Evolutionary conservation across 2,888 invertebrate species (phyloP).

Genomic region (Sussaba pulchella): DNA sequence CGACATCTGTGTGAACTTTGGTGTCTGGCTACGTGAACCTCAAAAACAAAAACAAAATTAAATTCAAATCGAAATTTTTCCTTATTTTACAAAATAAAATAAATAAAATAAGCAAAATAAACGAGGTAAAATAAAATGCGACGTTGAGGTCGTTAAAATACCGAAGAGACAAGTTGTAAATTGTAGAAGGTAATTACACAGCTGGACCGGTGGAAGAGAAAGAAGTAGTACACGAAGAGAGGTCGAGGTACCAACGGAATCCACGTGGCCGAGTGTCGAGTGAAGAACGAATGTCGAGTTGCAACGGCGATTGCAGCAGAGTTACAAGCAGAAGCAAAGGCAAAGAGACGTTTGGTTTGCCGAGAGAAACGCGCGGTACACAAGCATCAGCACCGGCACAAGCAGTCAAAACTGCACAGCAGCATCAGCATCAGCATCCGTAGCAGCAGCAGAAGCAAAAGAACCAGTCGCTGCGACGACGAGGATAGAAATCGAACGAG

Average conservation of each 20-base stretch:
- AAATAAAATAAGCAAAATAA: slow-evolving; percentile 9
- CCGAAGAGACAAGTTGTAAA: background rate
- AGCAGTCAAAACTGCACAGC: no score
- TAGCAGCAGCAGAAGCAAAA: background rate
- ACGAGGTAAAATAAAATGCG: background rate
- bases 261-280: slow-evolving; percentile 42
- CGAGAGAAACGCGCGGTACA: slow-evolving; percentile 33
- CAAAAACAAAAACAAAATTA: background rate
- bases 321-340: no score
- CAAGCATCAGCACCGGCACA: no score
- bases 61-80: no score
- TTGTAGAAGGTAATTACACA: slow-evolving; percentile 25
- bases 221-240: slow-evolving; percentile 11
- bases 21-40: background rate
- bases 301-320: slow-evolving; percentile 17
- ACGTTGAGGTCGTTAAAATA: background rate
- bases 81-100: background rate
- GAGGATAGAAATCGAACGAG: slow-evolving; percentile 25
- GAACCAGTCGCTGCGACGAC: slow-evolving; percentile 10
- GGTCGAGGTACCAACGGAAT: slow-evolving; percentile 25
- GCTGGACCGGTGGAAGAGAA: slow-evolving; percentile 15
- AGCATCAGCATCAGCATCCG: slow-evolving; percentile 14
- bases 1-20: background rate
- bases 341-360: background rate
- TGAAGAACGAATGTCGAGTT: slow-evolving; percentile 37